Conservation (phyloP, 2,888 invertebrate species). For the Macaria liturata region DNA sequence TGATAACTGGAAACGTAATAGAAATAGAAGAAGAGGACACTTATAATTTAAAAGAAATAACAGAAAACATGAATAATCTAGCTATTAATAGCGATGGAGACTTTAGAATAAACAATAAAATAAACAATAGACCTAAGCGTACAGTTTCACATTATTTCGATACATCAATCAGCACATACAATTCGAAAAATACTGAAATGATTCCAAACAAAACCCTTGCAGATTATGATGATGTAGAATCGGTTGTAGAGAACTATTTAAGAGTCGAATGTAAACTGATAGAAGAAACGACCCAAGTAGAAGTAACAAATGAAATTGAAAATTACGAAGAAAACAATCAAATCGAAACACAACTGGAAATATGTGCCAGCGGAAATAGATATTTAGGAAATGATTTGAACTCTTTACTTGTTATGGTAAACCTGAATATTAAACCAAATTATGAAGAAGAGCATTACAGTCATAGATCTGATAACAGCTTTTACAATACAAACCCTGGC, state of each 20-base stretch:
- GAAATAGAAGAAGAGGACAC: constrained; percentile 43
- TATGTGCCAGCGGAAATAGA: constrained; percentile 13
- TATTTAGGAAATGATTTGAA: constrained; percentile 52
- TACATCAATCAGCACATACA: too few relatives aligned
- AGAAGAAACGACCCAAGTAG: constrained; percentile 23
- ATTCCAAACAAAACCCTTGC: too few relatives aligned
- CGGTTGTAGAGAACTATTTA: constrained; percentile 28
- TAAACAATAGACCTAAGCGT: constrained; percentile 13
- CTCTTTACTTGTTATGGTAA: constrained; percentile 66
- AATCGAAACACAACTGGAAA: constrained; percentile 14
- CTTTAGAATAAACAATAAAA: constrained; percentile 55
- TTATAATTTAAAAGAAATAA: constrained; percentile 42
- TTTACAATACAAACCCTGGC: constrained; percentile 23
- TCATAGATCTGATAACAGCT: constrained; percentile 21
- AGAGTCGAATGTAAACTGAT: constrained; percentile 42
- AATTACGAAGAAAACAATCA: constrained; percentile 20
- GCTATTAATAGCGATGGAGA: constrained; percentile 52
- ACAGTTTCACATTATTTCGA: too few relatives aligned
- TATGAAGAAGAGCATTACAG: constrained; percentile 31
- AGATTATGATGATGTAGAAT: constrained; percentile 16
- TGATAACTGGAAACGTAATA: constrained; percentile 40
- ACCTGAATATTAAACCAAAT: constrained; percentile 52
- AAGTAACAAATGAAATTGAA: constrained; percentile 22
- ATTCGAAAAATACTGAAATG: too few relatives aligned
- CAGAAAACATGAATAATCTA: constrained; percentile 48